Evolutionary conservation across 2,888 invertebrate genomes (phyloP).

Genomic region (Drosophila mimica): DNA sequence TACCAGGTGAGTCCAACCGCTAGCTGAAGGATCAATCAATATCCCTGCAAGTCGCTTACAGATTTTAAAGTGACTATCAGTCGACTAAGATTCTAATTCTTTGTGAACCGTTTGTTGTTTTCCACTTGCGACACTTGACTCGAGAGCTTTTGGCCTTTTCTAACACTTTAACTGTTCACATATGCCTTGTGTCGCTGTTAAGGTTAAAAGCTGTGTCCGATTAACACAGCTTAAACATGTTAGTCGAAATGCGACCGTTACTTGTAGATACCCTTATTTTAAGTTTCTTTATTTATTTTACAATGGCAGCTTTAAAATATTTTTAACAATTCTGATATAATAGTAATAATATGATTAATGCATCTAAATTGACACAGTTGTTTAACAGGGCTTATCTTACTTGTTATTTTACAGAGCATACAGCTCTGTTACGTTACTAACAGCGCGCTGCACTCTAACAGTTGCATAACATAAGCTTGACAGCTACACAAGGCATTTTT

Average conservation of each 20-base stretch:
- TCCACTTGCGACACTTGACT: slow-evolving; percentile 19
- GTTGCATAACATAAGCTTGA: neutral
- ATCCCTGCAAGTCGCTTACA: slow-evolving; percentile 22
- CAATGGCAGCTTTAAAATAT: neutral
- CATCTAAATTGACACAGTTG: neutral
- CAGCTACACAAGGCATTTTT: slow-evolving; percentile 11
- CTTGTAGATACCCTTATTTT: neutral
- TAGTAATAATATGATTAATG: neutral
- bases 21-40: neutral
- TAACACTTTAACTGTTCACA: slow-evolving; percentile 12
- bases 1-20: slow-evolving; percentile 72
- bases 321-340: neutral
- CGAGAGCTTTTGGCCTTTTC: slow-evolving; percentile 25
- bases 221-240: neutral
- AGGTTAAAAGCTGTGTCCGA: neutral
- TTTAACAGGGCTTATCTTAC: neutral
- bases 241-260: neutral
- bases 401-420: neutral
- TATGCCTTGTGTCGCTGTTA: slow-evolving; percentile 23
- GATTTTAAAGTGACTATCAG: slow-evolving; percentile 25
- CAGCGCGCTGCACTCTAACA: neutral
- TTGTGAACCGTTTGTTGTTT: slow-evolving; percentile 26
- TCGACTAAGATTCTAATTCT: slow-evolving; percentile 32
- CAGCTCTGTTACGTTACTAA: neutral
- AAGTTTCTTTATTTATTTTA: neutral